Conservation (phyloP, 2,888 invertebrate genomes). For the Caenorhabditis sp. region DNA sequence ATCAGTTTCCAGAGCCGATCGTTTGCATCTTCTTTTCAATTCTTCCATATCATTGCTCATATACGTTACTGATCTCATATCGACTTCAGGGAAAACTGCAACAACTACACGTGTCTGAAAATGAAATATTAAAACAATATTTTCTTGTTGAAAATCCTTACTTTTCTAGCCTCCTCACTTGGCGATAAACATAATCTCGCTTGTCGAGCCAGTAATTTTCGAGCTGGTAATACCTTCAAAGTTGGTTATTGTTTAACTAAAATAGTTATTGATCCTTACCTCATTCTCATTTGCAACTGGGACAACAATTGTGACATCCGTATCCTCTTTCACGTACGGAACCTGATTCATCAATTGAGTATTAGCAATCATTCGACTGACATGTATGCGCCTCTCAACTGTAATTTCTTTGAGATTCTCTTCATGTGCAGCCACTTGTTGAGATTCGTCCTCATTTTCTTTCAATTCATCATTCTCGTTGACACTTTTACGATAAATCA, state of each 20-base stretch:
- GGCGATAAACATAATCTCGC: constrained; percentile 79
- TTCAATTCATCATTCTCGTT: constrained; percentile 19
- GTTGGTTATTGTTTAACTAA: too few relatives aligned
- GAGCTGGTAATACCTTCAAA: constrained; percentile 74
- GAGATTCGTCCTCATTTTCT: constrained; percentile 14
- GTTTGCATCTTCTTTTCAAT: constrained; percentile 63
- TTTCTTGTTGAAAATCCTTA: constrained; percentile 3
- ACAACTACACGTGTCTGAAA: constrained; percentile 62
- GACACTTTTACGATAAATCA: constrained; percentile 61
- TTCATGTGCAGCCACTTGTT: constrained; percentile 25
- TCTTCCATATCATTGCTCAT: constrained; percentile 64
- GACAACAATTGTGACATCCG: constrained; percentile 82
- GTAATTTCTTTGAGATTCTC: constrained; percentile 36
- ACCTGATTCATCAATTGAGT: constrained; percentile 83
- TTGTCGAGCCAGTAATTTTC: constrained; percentile 80
- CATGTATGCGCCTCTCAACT: constrained; percentile 77
- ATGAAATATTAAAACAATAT: too few relatives aligned
- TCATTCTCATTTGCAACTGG: constrained; percentile 74
- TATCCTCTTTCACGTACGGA: constrained; percentile 94
- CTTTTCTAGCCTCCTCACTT: constrained; percentile 52
- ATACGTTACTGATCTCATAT: constrained; percentile 47
- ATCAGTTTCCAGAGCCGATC: constrained; percentile 60
- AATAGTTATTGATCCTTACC: constrained; percentile 9
- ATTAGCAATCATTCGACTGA: constrained; percentile 84
- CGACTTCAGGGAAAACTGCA: constrained; percentile 55